These are phyloP conservation scores for Tryphoninae sp. DNA, from an alignment of 2,888 invertebrate species.

Conservation along the genomic window DNA sequence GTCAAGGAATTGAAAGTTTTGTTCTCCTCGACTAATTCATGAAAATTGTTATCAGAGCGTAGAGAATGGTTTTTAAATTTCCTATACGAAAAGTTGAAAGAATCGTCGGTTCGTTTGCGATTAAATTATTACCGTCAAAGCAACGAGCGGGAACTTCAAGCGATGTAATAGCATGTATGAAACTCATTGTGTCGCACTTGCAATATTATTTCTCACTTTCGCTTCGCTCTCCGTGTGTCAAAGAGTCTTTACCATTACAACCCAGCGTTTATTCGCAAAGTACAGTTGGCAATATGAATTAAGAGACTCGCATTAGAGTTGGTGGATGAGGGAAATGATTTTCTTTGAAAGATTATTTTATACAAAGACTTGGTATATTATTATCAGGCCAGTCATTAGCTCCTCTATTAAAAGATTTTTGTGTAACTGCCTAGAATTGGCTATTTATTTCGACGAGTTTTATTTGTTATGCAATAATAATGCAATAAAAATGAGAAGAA, in stretches of 20 bases:
- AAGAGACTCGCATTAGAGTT: not conserved
- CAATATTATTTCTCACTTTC: conserved; percentile 21
- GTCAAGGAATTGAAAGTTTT: too few relatives aligned
- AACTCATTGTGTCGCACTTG: conserved; percentile 32
- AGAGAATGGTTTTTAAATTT: not conserved
- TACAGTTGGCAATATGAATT: conserved; percentile 36
- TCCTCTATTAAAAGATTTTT: conserved; percentile 47
- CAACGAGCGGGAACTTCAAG: conserved; percentile 55
- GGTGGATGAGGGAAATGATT: conserved; percentile 49
- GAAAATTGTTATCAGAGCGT: not conserved
- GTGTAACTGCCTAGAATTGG: conserved; percentile 42
- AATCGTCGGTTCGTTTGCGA: conserved; percentile 15
- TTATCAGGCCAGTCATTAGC: conserved; percentile 55
- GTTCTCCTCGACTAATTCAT: not conserved
- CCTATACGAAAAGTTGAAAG: conserved; percentile 28
- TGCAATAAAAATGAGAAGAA: not conserved
- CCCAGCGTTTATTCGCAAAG: conserved; percentile 48
- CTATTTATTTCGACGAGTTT: conserved; percentile 58
- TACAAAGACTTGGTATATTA: conserved; percentile 37
- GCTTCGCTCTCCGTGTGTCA: not conserved
- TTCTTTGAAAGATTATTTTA: conserved; percentile 53
- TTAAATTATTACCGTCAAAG: conserved; percentile 54
- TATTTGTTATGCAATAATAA: not conserved
- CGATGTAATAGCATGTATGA: conserved; percentile 52
- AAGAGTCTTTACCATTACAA: conserved; percentile 61